Percentiles rank a stretch among this genome's conserved stretches.
Conservation (phyloP, 2,113 vertebrate genomes). For the Dasyornis broadbenti region DNA sequence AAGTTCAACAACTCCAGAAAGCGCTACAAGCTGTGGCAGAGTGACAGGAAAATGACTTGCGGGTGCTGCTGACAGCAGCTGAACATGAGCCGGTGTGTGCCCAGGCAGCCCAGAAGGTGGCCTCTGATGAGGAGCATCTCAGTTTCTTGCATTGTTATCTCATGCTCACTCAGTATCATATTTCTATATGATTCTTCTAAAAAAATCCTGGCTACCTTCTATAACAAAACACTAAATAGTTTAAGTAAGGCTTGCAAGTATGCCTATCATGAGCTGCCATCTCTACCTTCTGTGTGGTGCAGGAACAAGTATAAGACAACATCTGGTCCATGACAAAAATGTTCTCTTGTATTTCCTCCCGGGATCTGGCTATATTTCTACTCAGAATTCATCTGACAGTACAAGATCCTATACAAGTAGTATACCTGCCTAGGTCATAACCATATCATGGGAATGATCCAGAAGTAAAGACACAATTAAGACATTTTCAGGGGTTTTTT, state of each 20-base stretch:
- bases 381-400: background rate
- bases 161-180: background rate
- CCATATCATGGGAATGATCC: background rate
- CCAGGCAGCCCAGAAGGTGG: background rate
- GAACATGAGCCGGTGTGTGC: background rate
- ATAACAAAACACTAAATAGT: background rate
- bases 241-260: background rate
- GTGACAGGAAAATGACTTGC: background rate
- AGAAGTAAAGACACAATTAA: background rate
- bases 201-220: background rate
- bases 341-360: background rate
- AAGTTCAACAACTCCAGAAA: background rate
- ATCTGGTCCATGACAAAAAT: background rate
- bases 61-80: background rate
- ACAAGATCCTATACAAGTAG: background rate
- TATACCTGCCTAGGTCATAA: background rate
- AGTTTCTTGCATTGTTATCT: background rate
- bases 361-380: background rate
- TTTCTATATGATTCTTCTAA: background rate
- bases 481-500: background rate
- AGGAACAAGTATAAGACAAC: background rate
- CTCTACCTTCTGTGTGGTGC: background rate
- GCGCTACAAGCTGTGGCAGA: rapidly evolving
- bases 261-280: background rate
- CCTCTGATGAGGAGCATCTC: background rate